These are phyloP conservation scores for Drosophila quinaria DNA, from an alignment of 2,888 invertebrate genomes.

Conservation along the genomic window DNA sequence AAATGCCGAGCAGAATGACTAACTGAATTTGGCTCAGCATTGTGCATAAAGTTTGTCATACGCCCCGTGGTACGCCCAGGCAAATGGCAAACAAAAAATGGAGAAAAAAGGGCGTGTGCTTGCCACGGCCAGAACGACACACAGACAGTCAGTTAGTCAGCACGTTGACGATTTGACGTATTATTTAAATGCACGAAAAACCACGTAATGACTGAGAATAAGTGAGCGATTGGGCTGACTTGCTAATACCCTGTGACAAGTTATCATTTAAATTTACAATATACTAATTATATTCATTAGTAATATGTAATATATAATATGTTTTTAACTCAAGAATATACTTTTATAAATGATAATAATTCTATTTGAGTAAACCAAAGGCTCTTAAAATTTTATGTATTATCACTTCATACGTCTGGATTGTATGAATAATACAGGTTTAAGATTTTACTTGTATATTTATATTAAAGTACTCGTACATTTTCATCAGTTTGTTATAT, in stretches of 20 bases:
- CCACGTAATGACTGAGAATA: slow-evolving; percentile 54
- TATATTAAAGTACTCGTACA: no score
- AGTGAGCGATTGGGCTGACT: neutral
- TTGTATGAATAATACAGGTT: no score
- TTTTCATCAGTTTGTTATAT: neutral
- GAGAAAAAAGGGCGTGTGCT: slow-evolving; percentile 24
- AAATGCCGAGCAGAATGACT: slow-evolving; percentile 60
- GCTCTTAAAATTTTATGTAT: no score
- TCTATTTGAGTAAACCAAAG: no score
- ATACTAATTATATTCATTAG: no score
- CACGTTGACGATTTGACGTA: slow-evolving; percentile 57
- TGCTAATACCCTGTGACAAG: slow-evolving; percentile 1
- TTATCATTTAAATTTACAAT: no score
- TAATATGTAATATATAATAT: no score
- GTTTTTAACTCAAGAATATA: no score
- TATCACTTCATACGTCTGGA: no score
- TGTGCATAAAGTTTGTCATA: slow-evolving; percentile 54
- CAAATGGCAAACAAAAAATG: slow-evolving; percentile 21
- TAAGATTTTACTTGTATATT: no score
- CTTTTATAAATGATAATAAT: no score
- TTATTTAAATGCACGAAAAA: slow-evolving; percentile 64
- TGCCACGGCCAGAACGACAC: slow-evolving; percentile 15
- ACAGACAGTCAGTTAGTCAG: slow-evolving; percentile 44
- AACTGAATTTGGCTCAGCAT: slow-evolving; percentile 56
- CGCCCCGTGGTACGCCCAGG: slow-evolving; percentile 49